Evolutionary conservation across 2,113 vertebrate genomes (phyloP).

Genomic region (Psammodynastes pulverulentus): DNA sequence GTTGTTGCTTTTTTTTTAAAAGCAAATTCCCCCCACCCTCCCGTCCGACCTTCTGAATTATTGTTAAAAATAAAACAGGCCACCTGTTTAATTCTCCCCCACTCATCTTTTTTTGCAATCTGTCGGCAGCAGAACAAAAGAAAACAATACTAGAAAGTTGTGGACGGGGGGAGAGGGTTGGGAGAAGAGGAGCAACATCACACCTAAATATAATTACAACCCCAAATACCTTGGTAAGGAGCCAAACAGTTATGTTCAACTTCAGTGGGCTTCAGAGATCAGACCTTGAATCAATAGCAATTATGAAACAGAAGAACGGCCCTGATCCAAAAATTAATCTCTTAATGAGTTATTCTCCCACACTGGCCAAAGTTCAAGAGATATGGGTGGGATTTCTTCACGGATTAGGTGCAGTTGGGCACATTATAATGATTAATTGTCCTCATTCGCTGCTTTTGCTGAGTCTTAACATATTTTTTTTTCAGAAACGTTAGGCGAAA

Average conservation of each 20-base stretch:
- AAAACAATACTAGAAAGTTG: neutral
- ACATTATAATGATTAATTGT: slow-evolving; percentile 34
- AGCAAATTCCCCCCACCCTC: neutral
- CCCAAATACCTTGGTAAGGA: neutral
- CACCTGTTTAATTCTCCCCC: neutral
- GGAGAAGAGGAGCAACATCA: neutral
- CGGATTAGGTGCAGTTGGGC: neutral
- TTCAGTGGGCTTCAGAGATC: slow-evolving; percentile 17
- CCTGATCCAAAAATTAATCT: slow-evolving; percentile 25
- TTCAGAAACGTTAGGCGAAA: neutral
- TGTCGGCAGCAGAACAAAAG: neutral
- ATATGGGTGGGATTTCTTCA: slow-evolving; percentile 13
- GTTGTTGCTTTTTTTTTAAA: neutral
- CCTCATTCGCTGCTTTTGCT: slow-evolving; percentile 17
- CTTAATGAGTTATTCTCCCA: slow-evolving; percentile 14
- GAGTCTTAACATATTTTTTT: slow-evolving; percentile 2
- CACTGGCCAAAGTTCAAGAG: slow-evolving; percentile 5
- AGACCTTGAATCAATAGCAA: slow-evolving; percentile 26
- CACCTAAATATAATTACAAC: neutral
- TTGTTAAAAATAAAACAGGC: neutral
- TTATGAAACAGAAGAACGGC: slow-evolving; percentile 16
- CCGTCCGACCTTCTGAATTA: neutral
- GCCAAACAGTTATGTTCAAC: slow-evolving; percentile 1
- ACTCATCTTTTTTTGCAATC: neutral
- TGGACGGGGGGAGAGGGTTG: rapidly evolving